Conservation (phyloP, 1,140 invertebrate species). For the Daktulosphaira vitifoliae region DNA sequence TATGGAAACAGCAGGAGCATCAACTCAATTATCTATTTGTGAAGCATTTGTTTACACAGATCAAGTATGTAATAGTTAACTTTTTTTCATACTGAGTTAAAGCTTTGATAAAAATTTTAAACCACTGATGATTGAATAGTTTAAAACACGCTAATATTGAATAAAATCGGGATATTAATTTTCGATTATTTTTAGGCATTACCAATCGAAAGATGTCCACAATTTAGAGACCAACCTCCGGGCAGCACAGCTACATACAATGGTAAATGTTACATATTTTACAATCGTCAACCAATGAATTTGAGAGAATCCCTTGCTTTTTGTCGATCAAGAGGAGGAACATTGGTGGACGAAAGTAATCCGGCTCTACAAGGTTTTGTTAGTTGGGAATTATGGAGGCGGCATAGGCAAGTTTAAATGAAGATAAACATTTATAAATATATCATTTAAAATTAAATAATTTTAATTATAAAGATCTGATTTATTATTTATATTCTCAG, state of each 20-base stretch:
- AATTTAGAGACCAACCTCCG: conserved; percentile 83
- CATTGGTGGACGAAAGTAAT: conserved; percentile 84
- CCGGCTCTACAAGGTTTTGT: conserved; percentile 89
- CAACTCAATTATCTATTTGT: conserved; percentile 76
- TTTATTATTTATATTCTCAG: too few relatives aligned
- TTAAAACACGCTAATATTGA: too few relatives aligned
- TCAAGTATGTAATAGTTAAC: conserved; percentile 50
- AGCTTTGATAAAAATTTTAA: too few relatives aligned
- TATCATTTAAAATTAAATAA: too few relatives aligned
- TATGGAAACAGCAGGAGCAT: conserved; percentile 58
- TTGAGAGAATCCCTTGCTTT: conserved; percentile 73
- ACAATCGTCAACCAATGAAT: conserved; percentile 73
- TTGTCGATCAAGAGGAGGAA: conserved; percentile 69
- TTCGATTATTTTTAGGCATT: conserved; percentile 52
- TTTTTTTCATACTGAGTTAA: too few relatives aligned
- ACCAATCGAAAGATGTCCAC: conserved; percentile 85
- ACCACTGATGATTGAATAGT: too few relatives aligned
- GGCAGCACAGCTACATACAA: conserved; percentile 89
- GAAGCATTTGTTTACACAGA: conserved; percentile 93
- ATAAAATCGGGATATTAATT: too few relatives aligned
- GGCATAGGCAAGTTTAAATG: conserved; percentile 58
- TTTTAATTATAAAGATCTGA: too few relatives aligned
- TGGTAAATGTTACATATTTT: conserved; percentile 93
- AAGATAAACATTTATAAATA: too few relatives aligned
- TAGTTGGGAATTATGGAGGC: conserved; percentile 85